Conservation (phyloP, 2,113 vertebrate genomes). For the Paramisgurnus dabryanus region DNA sequence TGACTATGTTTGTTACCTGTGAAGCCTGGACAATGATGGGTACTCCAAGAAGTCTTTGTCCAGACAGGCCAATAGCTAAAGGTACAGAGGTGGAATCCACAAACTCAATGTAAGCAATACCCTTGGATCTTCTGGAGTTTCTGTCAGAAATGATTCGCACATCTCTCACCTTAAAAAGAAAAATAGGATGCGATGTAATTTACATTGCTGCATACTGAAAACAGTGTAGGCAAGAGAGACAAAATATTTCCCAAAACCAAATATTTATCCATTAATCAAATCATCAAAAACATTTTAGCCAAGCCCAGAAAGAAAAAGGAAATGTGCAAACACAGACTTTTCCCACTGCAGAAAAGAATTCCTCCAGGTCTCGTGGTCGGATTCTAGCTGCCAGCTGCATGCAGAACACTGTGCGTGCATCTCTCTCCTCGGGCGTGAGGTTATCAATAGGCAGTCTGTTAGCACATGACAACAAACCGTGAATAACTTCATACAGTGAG, state of each 20-base stretch:
- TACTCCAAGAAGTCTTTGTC: constrained; percentile 93
- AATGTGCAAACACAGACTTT: constrained; percentile 75
- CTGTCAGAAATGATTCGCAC: constrained; percentile 97
- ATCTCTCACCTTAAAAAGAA: constrained; percentile 84
- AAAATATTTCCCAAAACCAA: neutral
- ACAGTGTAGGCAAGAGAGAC: neutral
- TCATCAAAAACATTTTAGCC: neutral
- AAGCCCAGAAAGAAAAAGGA: neutral
- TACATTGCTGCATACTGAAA: neutral
- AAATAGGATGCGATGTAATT: neutral
- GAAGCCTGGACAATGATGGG: constrained; percentile 98
- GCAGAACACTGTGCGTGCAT: constrained; percentile 94
- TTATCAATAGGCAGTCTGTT: constrained; percentile 90
- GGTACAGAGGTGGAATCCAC: constrained; percentile 95
- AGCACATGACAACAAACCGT: constrained; percentile 5
- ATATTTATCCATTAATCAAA: neutral
- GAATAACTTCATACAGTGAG: neutral
- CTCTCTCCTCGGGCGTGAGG: constrained; percentile 93
- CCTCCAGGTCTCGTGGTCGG: constrained; percentile 92
- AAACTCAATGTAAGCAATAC: constrained; percentile 97
- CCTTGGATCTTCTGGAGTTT: constrained; percentile 95
- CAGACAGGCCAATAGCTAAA: constrained; percentile 93
- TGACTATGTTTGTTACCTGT: constrained; percentile 76
- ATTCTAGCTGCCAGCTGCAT: constrained; percentile 98
- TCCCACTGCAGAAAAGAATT: constrained; percentile 97